phyloP scores from a whole-genome alignment of 35 echinoderm and acorn worm species.

The Apostichopus californicus region DNA sequence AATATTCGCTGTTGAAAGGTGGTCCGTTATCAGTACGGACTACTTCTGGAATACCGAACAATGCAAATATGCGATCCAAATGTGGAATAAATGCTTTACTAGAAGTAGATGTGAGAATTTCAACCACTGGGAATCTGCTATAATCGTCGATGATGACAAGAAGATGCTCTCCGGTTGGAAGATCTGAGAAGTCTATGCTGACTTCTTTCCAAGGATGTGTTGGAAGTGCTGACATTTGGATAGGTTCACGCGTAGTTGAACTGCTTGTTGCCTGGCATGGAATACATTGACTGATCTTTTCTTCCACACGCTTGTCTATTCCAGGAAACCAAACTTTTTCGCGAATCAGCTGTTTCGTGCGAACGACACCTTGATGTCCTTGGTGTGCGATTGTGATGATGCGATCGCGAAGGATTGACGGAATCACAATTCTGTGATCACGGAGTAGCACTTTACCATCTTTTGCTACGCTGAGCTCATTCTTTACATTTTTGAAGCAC shows the following conservation, averaged over 20 bases:
- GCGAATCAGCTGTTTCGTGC: constrained; percentile 34
- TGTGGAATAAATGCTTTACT: background rate
- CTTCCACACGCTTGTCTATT: constrained; percentile 21
- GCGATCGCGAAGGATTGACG: background rate
- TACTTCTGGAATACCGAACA: background rate
- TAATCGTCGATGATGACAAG: constrained; percentile 61
- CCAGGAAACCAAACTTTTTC: constrained; percentile 56
- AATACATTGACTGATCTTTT: constrained; percentile 12
- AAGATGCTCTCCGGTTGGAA: background rate
- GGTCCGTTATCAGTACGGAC: constrained; percentile 62
- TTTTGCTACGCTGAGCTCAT: no score
- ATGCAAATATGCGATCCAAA: constrained; percentile 7
- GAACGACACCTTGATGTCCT: no score
- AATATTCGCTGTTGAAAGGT: constrained; percentile 44
- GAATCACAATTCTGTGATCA: background rate
- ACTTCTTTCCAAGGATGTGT: no score
- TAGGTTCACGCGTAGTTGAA: constrained; percentile 4
- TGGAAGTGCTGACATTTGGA: constrained; percentile 52
- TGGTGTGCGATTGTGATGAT: background rate
- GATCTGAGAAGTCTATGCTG: constrained; percentile 64
- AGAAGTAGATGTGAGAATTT: background rate
- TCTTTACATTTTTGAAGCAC: no score
- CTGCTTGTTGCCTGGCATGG: background rate
- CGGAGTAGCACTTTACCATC: constrained; percentile 31
- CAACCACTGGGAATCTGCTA: no score